Conservation (phyloP, 2,113 vertebrate genomes). For the Entelurus aequoreus region DNA sequence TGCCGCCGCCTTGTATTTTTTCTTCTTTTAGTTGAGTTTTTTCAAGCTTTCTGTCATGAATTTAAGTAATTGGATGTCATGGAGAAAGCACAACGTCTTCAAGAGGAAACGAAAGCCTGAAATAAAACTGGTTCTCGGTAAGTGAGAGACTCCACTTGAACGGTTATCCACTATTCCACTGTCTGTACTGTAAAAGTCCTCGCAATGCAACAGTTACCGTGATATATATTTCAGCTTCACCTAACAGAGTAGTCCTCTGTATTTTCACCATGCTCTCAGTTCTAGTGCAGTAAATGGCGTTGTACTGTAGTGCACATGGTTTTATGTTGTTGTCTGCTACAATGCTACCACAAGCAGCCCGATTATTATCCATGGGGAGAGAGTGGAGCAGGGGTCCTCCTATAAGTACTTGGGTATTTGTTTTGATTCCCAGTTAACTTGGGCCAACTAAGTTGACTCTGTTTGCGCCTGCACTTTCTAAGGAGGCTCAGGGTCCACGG, state of each 20-base stretch:
- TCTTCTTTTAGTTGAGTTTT: conserved; percentile 54
- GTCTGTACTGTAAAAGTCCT: neutral
- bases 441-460: no score
- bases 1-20: conserved; percentile 22
- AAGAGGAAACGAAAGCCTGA: conserved; percentile 51
- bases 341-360: neutral
- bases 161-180: neutral
- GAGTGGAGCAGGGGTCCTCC: no score
- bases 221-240: no score
- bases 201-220: no score
- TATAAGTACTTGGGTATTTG: no score
- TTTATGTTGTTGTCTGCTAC: neutral
- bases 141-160: conserved; percentile 27
- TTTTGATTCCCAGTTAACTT: no score
- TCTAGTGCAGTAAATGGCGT: neutral
- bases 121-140: conserved; percentile 44
- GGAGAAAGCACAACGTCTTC: conserved; percentile 62
- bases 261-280: neutral
- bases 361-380: no score
- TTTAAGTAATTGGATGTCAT: conserved; percentile 68
- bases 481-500: no score
- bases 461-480: no score
- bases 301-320: neutral
- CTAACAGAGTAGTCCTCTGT: no score
- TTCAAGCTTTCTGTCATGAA: conserved; percentile 44